Percentiles rank a stretch among this genome's conserved stretches.
Conservation (phyloP, 2,797 vertebrate species). For the Parotocinclus haroldoi region DNA sequence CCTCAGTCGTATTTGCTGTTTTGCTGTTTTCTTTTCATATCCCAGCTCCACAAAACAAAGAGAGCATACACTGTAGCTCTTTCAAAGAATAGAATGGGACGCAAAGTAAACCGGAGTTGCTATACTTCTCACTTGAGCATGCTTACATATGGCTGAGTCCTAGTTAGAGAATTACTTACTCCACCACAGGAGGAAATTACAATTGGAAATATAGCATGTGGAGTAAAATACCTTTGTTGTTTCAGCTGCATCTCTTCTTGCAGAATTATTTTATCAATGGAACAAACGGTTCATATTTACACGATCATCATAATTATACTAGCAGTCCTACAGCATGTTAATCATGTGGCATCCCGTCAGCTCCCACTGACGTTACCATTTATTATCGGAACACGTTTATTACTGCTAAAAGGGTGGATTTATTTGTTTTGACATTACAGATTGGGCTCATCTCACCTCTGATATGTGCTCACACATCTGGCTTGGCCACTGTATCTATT, state of each 20-base stretch:
- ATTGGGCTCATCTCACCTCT: conserved; percentile 23
- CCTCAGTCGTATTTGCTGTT: not conserved
- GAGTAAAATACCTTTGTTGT: conserved; percentile 3
- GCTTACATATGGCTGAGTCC: conserved; percentile 32
- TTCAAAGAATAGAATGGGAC: conserved; percentile 13
- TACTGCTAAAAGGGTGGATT: conserved; percentile 11
- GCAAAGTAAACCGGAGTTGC: conserved; percentile 25
- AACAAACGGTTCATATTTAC: not conserved
- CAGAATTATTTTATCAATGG: conserved; percentile 11
- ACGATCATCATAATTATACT: not conserved
- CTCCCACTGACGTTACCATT: conserved; percentile 3
- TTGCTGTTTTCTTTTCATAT: not conserved
- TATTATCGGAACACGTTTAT: conserved; percentile 12
- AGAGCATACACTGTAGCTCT: conserved; percentile 17
- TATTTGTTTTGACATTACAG: conserved; percentile 7
- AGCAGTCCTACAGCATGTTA: conserved; percentile 1
- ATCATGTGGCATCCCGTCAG: not conserved
- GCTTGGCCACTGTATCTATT: conserved; percentile 32
- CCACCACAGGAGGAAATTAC: conserved; percentile 26
- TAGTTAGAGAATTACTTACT: conserved; percentile 36
- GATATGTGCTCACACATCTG: conserved; percentile 38
- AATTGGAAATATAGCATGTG: conserved; percentile 19
- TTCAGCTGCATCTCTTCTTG: not conserved
- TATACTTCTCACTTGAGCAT: conserved; percentile 31
- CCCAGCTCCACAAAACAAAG: not conserved